Percentiles rank a stretch among this genome's conserved stretches.
Evolutionary conservation across 2,888 invertebrate genomes (phyloP).

Genomic region (Pyrgus malvae): DNA sequence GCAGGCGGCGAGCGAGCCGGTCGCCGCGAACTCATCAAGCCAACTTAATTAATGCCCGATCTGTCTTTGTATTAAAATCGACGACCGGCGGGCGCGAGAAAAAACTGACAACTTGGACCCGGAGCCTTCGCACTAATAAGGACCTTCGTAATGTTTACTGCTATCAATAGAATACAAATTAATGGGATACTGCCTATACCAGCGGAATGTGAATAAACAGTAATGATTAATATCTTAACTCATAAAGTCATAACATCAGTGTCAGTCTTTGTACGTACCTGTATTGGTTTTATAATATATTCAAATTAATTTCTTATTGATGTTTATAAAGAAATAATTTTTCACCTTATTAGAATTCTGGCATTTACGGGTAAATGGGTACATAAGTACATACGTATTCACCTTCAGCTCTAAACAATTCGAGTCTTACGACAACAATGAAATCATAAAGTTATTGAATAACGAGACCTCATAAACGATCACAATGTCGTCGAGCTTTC

Average conservation of each 20-base stretch:
- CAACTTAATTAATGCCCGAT: conserved; percentile 79
- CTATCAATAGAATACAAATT: conserved; percentile 27
- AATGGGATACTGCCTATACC: conserved; percentile 20
- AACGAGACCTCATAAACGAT: neutral
- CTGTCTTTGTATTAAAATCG: conserved; percentile 79
- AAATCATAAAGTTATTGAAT: conserved; percentile 4
- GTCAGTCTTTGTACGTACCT: neutral
- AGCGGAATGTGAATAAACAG: conserved; percentile 19
- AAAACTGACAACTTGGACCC: conserved; percentile 29
- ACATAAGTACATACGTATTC: neutral
- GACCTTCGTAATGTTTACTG: conserved; percentile 25
- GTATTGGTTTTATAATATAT: neutral
- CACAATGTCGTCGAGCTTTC: neutral
- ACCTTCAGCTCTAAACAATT: neutral
- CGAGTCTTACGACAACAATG: neutral
- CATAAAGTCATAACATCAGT: conserved; percentile 17
- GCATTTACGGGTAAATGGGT: too few relatives aligned
- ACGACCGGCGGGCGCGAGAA: conserved; percentile 28
- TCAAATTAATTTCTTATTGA: neutral
- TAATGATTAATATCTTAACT: conserved; percentile 26
- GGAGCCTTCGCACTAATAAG: conserved; percentile 24
- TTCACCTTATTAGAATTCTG: too few relatives aligned
- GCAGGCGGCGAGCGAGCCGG: conserved; percentile 56
- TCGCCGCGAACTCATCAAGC: conserved; percentile 73
- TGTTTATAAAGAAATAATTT: too few relatives aligned